Evolutionary conservation across 2,113 vertebrate species (phyloP).

Genomic region (Cyrtonyx montezumae): DNA sequence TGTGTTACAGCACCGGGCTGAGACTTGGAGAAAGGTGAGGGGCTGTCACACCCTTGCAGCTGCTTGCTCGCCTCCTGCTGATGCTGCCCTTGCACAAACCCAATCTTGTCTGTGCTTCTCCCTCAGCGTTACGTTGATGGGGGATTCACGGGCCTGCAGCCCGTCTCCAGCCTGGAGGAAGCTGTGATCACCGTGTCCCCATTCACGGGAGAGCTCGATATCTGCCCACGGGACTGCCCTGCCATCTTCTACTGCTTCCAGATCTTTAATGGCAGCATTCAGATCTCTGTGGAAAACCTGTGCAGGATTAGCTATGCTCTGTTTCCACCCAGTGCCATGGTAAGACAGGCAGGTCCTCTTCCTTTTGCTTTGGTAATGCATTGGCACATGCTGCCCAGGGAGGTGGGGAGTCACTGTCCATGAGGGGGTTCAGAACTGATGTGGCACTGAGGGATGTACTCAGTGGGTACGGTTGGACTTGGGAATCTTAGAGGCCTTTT

Average conservation of each 20-base stretch:
- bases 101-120: not conserved
- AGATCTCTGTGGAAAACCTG: conserved; percentile 84
- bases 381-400: no score
- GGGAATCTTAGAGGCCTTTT: no score
- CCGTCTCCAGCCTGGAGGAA: conserved; percentile 71
- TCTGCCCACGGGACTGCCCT: conserved; percentile 84
- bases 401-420: no score
- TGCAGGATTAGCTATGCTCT: conserved; percentile 81
- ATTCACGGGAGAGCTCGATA: conserved; percentile 89
- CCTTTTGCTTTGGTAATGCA: not conserved
- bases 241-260: conserved; percentile 80
- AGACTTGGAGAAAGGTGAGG: not conserved
- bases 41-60: not conserved
- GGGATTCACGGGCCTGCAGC: conserved; percentile 87
- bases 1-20: not conserved
- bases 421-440: no score
- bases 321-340: conserved; percentile 81
- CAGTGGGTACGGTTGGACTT: no score
- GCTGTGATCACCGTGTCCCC: conserved; percentile 86
- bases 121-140: conserved; percentile 88
- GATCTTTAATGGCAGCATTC: conserved; percentile 79
- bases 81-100: not conserved
- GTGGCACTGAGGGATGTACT: no score
- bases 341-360: conserved; percentile 47
- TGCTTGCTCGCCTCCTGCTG: not conserved